Conservation (phyloP, 1,140 invertebrate species). For the Neelides sp. region DNA sequence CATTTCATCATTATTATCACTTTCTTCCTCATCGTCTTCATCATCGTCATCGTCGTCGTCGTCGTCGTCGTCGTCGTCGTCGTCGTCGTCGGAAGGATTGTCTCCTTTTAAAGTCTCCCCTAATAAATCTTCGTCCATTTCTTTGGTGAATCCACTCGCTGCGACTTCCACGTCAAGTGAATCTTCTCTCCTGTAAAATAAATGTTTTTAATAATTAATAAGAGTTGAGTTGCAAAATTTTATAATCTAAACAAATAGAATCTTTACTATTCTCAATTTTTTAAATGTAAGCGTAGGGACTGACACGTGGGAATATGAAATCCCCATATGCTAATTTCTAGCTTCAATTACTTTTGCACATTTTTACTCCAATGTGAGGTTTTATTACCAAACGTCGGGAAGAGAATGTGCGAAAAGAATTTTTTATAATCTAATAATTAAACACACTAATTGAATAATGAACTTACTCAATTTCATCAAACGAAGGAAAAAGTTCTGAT, state of each 20-base stretch:
- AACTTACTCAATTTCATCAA: conserved; percentile 57
- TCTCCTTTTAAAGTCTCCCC: conserved; percentile 13
- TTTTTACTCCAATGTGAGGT: conserved; percentile 9
- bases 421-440: conserved; percentile 2
- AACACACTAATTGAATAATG: background rate
- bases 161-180: conserved; percentile 74
- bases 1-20: conserved; percentile 23
- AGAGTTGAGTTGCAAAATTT: background rate
- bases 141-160: conserved; percentile 79
- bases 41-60: conserved; percentile 37
- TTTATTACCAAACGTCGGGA: background rate
- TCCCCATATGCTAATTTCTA: background rate
- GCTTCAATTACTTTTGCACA: conserved; percentile 9
- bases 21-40: conserved; percentile 34
- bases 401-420: conserved; percentile 24
- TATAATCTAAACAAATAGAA: background rate
- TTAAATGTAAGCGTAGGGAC: conserved; percentile 5
- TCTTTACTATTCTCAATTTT: background rate
- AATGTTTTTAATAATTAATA: conserved; percentile 6
- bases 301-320: conserved; percentile 8
- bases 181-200: conserved; percentile 52
- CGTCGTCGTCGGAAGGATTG: conserved; percentile 31
- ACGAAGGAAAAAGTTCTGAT: conserved; percentile 72
- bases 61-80: conserved; percentile 41
- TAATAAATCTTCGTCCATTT: conserved; percentile 62